Base-by-base conservation (phyloP, 2,888 invertebrate species). In the Zhengitettix transpicula region DNA sequence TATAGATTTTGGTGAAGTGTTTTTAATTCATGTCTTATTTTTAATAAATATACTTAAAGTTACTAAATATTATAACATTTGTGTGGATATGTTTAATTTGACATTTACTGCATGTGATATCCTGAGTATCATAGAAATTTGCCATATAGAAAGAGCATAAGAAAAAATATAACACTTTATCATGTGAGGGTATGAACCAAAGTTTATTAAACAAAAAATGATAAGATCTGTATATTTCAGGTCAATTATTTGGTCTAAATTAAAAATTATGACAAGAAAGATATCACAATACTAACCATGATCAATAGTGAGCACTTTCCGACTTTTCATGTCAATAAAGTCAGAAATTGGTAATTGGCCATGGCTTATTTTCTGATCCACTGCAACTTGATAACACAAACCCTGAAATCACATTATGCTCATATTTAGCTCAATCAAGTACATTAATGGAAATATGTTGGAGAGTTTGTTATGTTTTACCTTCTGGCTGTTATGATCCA, bases 401-500 rank as follows among this genome's bases (percentile, higher is more conserved):
- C 95, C 95, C 85, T 90, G 72, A 52, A 66, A 62, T n/a, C 3
- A 54, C 2, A 40, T 54, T 5, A 14, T 7, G 2, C n/a, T n/a
- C 5, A 14, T n/a, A 12, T 12, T 47, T 47, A 47, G 3, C 9
- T 8, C 12, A 47, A 14, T 5, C 12, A 5, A 47, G 3, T 7
- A 47, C n/a, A 2, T 5, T 5, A 47, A 5, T 47, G 5, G n/a
- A 14, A 14, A 47, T 47, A 12, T 47, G 1, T 14, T 14, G 8
- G 9, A 2, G 8, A 14, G 9, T 14, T 1, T 2, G 47, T 47
- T n/a, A 47, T 11, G 14, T 1, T 8, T 66, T 71, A 84, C 89
- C 79, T 97, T 98, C 66, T 95, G 88, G 66, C 87, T 81, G 75
- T 99, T 99, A 71, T 99, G 98, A 75, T 99, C 99, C 0, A 99